A percentile compares a stretch with the other conserved stretches of the same genome.
Evolutionary conservation across 1,140 invertebrate species (phyloP).

Genomic region (Drosophila subobscura): DNA sequence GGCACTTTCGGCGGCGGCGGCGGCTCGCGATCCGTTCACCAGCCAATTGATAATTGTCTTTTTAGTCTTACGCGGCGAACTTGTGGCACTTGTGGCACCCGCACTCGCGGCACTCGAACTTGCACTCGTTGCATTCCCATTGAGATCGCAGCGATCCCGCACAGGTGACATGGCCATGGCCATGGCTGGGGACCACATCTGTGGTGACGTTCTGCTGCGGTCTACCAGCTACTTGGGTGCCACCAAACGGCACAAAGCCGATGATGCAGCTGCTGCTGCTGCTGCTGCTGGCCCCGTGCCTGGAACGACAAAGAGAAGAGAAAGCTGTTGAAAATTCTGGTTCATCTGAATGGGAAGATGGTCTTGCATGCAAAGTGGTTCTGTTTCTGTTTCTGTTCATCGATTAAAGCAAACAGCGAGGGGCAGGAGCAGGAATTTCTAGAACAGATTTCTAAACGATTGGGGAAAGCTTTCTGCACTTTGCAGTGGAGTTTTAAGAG

Average conservation of each 20-base stretch:
- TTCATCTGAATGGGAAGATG: slow-evolving; percentile 26
- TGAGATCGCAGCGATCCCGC: slow-evolving; percentile 42
- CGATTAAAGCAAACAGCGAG: too few relatives aligned
- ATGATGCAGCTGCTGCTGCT: slow-evolving; percentile 26
- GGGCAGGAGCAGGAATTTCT: too few relatives aligned
- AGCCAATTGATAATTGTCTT: slow-evolving; percentile 76
- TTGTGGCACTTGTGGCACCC: background rate
- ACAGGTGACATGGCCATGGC: slow-evolving; percentile 50
- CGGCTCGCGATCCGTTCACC: slow-evolving; percentile 54
- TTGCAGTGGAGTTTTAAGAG: too few relatives aligned
- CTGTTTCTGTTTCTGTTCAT: background rate
- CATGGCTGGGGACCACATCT: slow-evolving; percentile 1
- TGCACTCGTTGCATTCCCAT: slow-evolving; percentile 41
- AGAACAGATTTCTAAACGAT: too few relatives aligned
- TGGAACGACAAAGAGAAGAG: slow-evolving; percentile 51
- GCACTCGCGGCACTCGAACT: background rate
- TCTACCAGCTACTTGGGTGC: slow-evolving; percentile 24
- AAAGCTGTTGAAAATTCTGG: slow-evolving; percentile 64
- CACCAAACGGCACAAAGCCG: slow-evolving; percentile 13
- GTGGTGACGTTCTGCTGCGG: slow-evolving; percentile 32
- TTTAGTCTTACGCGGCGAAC: slow-evolving; percentile 64
- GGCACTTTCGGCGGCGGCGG: background rate
- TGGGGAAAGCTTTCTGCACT: too few relatives aligned
- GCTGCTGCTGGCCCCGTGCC: slow-evolving; percentile 53
- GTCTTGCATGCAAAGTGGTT: slow-evolving; percentile 36